Conservation (phyloP, 37 sponge, comb jelly and placozoan species). For the Lycopodina hypogea region DNA sequence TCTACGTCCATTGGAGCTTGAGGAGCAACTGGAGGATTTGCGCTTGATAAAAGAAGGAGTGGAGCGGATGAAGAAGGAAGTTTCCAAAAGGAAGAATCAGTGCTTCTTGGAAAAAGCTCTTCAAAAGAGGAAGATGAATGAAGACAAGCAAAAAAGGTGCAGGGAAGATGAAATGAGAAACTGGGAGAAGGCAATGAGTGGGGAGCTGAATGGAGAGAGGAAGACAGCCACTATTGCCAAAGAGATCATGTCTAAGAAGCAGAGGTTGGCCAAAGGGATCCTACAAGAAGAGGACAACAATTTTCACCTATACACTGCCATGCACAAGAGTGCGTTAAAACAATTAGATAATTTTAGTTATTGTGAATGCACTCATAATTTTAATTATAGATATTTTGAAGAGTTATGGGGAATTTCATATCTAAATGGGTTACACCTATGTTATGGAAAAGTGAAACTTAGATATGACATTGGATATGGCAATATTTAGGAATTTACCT, state of each 20-base stretch:
- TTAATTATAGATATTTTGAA: no score
- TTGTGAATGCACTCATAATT: no score
- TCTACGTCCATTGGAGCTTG: slow-evolving; percentile 51
- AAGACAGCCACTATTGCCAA: slow-evolving; percentile 63
- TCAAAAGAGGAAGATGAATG: slow-evolving; percentile 30
- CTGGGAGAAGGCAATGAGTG: slow-evolving; percentile 60
- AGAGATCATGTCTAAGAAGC: slow-evolving; percentile 34
- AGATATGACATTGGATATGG: no score
- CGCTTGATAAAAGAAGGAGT: slow-evolving; percentile 39
- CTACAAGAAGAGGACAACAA: slow-evolving; percentile 30
- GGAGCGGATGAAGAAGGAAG: slow-evolving; percentile 32
- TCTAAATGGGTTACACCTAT: no score
- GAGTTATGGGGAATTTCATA: no score
- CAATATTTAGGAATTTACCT: no score
- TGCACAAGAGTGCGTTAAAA: slow-evolving; percentile 75
- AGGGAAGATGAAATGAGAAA: no score
- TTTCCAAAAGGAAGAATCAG: slow-evolving; percentile 47
- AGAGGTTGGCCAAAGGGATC: background rate
- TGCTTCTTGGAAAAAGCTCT: slow-evolving; percentile 43
- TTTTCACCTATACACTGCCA: slow-evolving; percentile 59
- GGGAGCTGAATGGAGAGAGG: slow-evolving; percentile 57
- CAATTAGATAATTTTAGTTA: no score
- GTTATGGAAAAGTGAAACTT: no score
- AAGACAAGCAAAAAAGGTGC: slow-evolving; percentile 44
- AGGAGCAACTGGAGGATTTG: slow-evolving; percentile 57